phyloP scores from a whole-genome alignment of 1,140 invertebrate species.

The Parasteatoda tepidariorum region DNA sequence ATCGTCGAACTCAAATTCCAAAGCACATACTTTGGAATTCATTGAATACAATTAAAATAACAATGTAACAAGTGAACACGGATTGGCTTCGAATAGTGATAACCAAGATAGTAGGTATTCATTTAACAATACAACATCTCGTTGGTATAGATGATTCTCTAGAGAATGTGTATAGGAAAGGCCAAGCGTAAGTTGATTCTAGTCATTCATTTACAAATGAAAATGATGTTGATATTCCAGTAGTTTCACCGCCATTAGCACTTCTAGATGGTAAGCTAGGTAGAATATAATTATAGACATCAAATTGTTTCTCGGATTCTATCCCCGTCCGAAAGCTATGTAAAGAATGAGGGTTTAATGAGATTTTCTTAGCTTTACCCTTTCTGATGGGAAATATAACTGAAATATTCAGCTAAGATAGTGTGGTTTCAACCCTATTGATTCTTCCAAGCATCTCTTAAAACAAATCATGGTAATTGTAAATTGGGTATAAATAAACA shows the following conservation, averaged over 20 bases:
- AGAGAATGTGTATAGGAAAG: background rate
- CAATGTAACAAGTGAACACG: conserved; percentile 39
- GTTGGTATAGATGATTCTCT: background rate
- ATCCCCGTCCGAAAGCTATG: background rate
- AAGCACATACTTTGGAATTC: too few relatives aligned
- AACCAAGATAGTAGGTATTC: conserved; percentile 41
- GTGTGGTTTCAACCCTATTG: too few relatives aligned
- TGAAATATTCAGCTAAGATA: too few relatives aligned
- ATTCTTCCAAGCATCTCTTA: too few relatives aligned
- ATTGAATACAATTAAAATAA: conserved; percentile 55
- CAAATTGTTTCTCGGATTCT: background rate
- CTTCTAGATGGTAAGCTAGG: background rate
- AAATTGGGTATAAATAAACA: too few relatives aligned
- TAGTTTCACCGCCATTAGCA: background rate
- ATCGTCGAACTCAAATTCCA: too few relatives aligned
- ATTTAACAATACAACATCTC: conserved; percentile 14
- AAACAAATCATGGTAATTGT: too few relatives aligned
- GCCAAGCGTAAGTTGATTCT: conserved; percentile 38
- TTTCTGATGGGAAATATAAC: too few relatives aligned
- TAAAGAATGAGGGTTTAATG: conserved; percentile 34
- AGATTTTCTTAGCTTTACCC: conserved; percentile 22
- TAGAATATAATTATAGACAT: conserved; percentile 24
- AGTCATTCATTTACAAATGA: conserved; percentile 47
- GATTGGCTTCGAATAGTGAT: conserved; percentile 9
- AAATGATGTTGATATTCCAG: conserved; percentile 49